Evolutionary conservation across 2,797 vertebrate genomes (phyloP).

Genomic region (Mastacembelus armatus): DNA sequence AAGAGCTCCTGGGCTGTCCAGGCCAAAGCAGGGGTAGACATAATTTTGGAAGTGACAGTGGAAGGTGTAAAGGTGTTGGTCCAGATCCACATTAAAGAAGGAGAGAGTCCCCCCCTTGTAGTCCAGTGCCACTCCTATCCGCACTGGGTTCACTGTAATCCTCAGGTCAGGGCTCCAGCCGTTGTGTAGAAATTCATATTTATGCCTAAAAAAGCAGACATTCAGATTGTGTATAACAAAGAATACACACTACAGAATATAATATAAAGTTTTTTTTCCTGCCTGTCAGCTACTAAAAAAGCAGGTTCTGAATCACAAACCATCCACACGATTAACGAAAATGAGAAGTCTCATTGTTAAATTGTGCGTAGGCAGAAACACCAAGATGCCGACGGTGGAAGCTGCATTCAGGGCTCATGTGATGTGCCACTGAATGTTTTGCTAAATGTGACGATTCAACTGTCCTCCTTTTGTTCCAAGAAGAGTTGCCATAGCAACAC

Average conservation of each 20-base stretch:
- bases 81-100: conserved; percentile 90
- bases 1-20: conserved; percentile 90
- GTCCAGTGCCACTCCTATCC: conserved; percentile 91
- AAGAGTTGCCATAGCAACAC: conserved; percentile 71
- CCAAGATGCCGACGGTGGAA: conserved; percentile 17
- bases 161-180: conserved; percentile 90
- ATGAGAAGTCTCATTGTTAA: conserved; percentile 31
- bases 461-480: conserved; percentile 50
- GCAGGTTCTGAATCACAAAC: conserved; percentile 32
- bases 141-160: conserved; percentile 87
- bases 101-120: conserved; percentile 86
- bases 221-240: background rate
- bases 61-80: conserved; percentile 92
- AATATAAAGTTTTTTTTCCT: background rate
- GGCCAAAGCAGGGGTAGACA: conserved; percentile 91
- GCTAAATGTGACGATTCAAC: conserved; percentile 43
- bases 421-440: conserved; percentile 35
- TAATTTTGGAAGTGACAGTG: conserved; percentile 82
- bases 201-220: conserved; percentile 82
- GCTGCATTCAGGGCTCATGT: conserved; percentile 17
- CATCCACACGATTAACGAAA: conserved; percentile 45
- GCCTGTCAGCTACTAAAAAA: conserved; percentile 18
- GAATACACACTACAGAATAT: no score
- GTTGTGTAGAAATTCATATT: conserved; percentile 91
- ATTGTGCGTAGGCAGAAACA: conserved; percentile 26